phyloP scores from a whole-genome alignment of 2,113 vertebrate species.

The Mungos mungo region DNA sequence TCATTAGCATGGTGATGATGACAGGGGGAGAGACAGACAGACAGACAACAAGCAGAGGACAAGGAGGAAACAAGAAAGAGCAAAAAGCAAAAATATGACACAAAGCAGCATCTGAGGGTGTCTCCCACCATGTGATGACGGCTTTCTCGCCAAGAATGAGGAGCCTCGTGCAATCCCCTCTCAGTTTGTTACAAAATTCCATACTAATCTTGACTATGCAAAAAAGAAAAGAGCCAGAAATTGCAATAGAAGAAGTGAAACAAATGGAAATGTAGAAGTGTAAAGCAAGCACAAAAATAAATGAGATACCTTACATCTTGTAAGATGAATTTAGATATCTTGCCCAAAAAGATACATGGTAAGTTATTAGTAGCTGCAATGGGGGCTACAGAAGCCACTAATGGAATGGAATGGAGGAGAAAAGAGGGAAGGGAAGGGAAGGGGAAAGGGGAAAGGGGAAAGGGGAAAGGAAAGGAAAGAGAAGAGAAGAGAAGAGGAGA shows the following conservation, averaged over 20 bases:
- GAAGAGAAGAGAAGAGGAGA: not conserved
- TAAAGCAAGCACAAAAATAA: not conserved
- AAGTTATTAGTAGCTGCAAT: not conserved
- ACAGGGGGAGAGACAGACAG: not conserved
- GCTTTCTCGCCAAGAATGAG: not conserved
- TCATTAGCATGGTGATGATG: not conserved
- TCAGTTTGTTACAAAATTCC: not conserved
- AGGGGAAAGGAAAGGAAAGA: not conserved
- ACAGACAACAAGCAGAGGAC: not conserved
- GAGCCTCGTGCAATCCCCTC: fast-evolving
- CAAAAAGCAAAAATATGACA: not conserved
- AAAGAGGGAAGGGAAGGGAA: too few species aligned
- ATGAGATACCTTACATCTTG: too few species aligned
- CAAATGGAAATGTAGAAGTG: not conserved
- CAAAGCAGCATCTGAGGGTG: not conserved
- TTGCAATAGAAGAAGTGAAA: not conserved
- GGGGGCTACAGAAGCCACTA: fast-evolving
- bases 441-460: too few species aligned
- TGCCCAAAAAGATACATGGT: not conserved
- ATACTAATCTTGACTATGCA: not conserved
- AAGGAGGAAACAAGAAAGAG: not conserved
- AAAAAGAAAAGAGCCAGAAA: not conserved
- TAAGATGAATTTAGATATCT: not conserved
- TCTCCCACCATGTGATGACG: not conserved
- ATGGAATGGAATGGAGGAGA: too few species aligned